phyloP scores from a whole-genome alignment of 2,888 invertebrate species.

The Odontothrips loti region DNA sequence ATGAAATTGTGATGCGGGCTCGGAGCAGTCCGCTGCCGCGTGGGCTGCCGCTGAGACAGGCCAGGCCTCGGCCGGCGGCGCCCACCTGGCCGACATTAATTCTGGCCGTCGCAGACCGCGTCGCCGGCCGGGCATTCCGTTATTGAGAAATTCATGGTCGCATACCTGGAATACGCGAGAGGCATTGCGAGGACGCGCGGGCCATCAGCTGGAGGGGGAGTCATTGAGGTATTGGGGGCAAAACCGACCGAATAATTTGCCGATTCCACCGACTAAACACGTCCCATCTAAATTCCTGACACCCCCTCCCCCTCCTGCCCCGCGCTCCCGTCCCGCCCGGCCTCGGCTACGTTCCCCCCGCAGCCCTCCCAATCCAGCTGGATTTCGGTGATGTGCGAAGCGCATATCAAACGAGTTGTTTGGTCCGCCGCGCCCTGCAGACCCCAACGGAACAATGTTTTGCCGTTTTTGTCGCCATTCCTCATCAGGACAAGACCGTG shows the following conservation, averaged over 20 bases:
- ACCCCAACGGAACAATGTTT: too few species aligned
- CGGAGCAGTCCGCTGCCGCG: too few species aligned
- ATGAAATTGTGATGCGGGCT: too few species aligned
- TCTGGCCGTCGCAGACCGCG: neutral
- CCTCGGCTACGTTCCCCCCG: too few species aligned
- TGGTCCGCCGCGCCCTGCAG: too few species aligned
- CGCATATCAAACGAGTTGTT: too few species aligned
- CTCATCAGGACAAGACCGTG: too few species aligned
- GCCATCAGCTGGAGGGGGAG: neutral
- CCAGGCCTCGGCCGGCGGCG: neutral
- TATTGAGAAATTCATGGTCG: conserved; percentile 1
- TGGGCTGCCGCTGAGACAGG: too few species aligned
- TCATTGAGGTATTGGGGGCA: neutral
- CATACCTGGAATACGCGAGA: neutral
- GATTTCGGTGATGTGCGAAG: too few species aligned
- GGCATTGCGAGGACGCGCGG: neutral
- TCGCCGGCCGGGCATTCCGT: neutral
- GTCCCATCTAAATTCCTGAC: conserved; percentile 12
- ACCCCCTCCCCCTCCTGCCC: neutral
- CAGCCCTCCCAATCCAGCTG: too few species aligned
- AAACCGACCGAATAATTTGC: conserved; percentile 1
- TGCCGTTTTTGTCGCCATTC: too few species aligned
- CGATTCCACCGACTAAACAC: neutral
- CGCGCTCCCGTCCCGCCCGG: neutral
- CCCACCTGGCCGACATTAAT: neutral